phyloP scores from a whole-genome alignment of 2,888 invertebrate species.

The Tillus elongatus region DNA sequence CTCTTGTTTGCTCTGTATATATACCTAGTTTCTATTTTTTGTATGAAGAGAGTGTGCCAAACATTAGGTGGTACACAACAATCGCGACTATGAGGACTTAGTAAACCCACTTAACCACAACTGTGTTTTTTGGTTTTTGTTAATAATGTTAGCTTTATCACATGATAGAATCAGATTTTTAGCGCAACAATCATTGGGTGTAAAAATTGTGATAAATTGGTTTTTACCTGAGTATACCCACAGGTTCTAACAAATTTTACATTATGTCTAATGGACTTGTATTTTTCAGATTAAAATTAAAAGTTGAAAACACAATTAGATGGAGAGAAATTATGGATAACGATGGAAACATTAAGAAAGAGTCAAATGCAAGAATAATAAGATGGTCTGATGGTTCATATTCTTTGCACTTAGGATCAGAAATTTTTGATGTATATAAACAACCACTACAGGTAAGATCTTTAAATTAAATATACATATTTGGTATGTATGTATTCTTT shows the following conservation, averaged over 20 bases:
- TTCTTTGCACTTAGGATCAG: slow-evolving; percentile 92
- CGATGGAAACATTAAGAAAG: slow-evolving; percentile 70
- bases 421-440: slow-evolving; percentile 96
- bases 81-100: too few species aligned
- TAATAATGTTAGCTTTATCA: too few species aligned
- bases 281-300: slow-evolving; percentile 66
- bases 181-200: too few species aligned
- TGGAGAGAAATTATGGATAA: slow-evolving; percentile 83
- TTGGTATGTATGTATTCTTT: too few species aligned
- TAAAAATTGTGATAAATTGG: neutral
- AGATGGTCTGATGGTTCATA: slow-evolving; percentile 98
- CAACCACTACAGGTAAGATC: slow-evolving; percentile 69
- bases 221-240: neutral
- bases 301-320: slow-evolving; percentile 95
- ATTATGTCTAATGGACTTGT: neutral
- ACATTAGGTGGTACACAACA: too few species aligned
- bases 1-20: too few species aligned
- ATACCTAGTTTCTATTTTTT: too few species aligned
- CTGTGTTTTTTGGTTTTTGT: too few species aligned
- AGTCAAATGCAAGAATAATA: slow-evolving; percentile 92
- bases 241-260: neutral
- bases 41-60: too few species aligned
- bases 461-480: too few species aligned
- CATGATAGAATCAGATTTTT: too few species aligned
- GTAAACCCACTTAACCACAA: too few species aligned